These are phyloP conservation scores for Odontomyia ornata DNA, from an alignment of 2,888 invertebrate species.

Conservation along the genomic window DNA sequence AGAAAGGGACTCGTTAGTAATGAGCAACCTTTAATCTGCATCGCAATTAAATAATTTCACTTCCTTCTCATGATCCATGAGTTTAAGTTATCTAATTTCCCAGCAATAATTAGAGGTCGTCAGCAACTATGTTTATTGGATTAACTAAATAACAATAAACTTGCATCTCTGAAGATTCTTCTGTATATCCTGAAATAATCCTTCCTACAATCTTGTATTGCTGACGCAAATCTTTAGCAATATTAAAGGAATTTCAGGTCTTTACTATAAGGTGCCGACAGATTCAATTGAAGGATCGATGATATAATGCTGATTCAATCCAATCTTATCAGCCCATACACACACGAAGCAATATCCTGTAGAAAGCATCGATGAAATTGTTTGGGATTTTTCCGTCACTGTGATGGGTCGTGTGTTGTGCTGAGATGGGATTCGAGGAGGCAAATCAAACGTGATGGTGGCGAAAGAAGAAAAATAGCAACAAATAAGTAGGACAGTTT, in stretches of 20 bases:
- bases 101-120: too few species aligned
- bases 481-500: not conserved
- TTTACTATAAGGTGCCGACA: not conserved
- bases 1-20: not conserved
- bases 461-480: not conserved
- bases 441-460: not conserved
- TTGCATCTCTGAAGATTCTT: too few species aligned
- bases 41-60: too few species aligned
- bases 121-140: too few species aligned
- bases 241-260: not conserved
- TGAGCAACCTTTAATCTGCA: too few species aligned
- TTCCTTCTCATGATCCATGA: too few species aligned
- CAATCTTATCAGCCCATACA: not conserved
- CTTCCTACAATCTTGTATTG: too few species aligned
- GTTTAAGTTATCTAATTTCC: too few species aligned
- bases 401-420: not conserved
- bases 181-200: too few species aligned
- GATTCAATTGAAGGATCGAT: not conserved
- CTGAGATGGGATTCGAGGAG: not conserved
- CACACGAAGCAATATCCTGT: not conserved
- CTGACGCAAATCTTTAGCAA: not conserved
- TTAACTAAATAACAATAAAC: too few species aligned
- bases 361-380: not conserved
- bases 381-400: not conserved
- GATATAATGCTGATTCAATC: not conserved